Conservation (phyloP, 2,888 invertebrate genomes). For the Dendrolimus pini region DNA sequence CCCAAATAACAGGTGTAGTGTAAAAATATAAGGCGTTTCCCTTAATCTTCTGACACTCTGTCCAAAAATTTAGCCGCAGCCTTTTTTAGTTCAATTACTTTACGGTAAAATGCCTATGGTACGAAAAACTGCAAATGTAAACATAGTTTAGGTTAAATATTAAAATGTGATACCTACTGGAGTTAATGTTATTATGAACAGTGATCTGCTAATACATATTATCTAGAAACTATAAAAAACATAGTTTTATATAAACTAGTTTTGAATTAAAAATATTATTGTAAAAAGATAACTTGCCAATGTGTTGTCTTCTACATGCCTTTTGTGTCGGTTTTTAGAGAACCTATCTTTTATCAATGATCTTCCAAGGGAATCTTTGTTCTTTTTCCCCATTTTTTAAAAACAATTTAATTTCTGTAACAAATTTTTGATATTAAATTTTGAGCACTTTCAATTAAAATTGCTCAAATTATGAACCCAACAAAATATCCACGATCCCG, state of each 20-base stretch:
- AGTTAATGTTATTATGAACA: not conserved
- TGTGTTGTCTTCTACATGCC: constrained; percentile 82
- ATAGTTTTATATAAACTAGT: not conserved
- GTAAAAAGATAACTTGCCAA: constrained; percentile 75
- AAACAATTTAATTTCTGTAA: not conserved
- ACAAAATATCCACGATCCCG: too few species aligned
- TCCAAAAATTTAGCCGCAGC: too few species aligned
- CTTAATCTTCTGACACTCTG: too few species aligned
- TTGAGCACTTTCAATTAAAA: too few species aligned
- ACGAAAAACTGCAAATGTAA: not conserved
- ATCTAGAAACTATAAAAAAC: not conserved
- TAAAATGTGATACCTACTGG: not conserved
- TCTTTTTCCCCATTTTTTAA: constrained; percentile 83
- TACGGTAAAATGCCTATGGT: too few species aligned
- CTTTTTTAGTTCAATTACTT: too few species aligned
- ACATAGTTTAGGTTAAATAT: not conserved
- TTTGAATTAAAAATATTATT: not conserved
- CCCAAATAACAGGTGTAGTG: too few species aligned
- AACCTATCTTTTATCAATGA: constrained; percentile 87
- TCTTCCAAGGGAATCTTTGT: constrained; percentile 80
- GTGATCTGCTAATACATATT: not conserved
- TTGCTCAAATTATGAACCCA: too few species aligned
- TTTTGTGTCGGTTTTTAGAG: constrained; percentile 77
- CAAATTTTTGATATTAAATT: too few species aligned
- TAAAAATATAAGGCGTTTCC: too few species aligned